A percentile compares a stretch with the other conserved stretches of the same genome.
Conservation (phyloP, 2,797 vertebrate genomes). For the Aselliscus stoliczkanus region DNA sequence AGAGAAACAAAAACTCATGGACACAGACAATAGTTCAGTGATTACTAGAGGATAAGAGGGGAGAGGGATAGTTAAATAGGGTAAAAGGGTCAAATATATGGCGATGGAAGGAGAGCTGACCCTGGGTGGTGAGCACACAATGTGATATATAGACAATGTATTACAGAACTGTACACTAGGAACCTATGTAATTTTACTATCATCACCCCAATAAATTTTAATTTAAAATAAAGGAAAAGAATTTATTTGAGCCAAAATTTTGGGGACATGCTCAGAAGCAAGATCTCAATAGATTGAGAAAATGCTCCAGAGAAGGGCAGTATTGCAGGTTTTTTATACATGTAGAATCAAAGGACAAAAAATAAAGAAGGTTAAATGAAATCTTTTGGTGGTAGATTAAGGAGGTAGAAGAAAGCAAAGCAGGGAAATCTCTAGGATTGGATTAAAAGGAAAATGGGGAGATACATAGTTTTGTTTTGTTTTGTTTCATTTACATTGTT, state of each 20-base stretch:
- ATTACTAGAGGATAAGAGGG: too few relatives aligned
- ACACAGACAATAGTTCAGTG: too few relatives aligned
- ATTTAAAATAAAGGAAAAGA: too few relatives aligned
- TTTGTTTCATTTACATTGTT: neutral
- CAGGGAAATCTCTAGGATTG: neutral
- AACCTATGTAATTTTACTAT: too few relatives aligned
- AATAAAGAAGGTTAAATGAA: neutral
- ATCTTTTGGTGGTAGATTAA: neutral
- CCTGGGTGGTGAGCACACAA: too few relatives aligned
- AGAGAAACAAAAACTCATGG: too few relatives aligned
- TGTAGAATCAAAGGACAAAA: neutral
- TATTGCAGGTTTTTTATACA: neutral
- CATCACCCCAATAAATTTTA: too few relatives aligned
- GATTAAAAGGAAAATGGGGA: neutral
- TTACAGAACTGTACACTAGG: too few relatives aligned
- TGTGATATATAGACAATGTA: too few relatives aligned
- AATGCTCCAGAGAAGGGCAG: neutral
- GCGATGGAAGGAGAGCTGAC: too few relatives aligned
- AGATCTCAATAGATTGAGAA: neutral
- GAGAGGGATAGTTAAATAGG: too few relatives aligned
- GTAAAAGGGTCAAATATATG: too few relatives aligned
- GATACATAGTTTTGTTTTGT: neutral
- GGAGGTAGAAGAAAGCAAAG: neutral
- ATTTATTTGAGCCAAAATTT: neutral
- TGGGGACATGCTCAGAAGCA: neutral